Conservation (phyloP, 2,113 vertebrate genomes). For the Isichthys henryi region DNA sequence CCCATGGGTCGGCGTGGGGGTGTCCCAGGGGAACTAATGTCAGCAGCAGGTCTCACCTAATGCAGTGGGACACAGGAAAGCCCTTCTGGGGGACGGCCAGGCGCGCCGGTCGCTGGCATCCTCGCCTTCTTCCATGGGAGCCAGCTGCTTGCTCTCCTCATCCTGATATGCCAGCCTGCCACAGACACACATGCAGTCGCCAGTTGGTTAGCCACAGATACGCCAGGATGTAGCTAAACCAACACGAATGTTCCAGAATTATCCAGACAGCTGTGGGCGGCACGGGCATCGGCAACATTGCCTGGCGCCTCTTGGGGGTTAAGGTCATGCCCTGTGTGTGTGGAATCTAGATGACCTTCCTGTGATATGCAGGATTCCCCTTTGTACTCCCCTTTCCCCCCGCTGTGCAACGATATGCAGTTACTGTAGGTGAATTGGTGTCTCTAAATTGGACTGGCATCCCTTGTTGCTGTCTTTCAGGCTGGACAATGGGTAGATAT, state of each 20-base stretch:
- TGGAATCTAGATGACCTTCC: neutral
- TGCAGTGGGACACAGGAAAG: constrained; percentile 84
- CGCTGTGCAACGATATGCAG: neutral
- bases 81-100: constrained; percentile 74
- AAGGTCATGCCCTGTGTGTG: neutral
- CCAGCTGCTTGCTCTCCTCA: constrained; percentile 83
- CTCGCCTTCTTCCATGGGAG: constrained; percentile 66
- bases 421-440: neutral
- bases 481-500: neutral
- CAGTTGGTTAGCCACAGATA: no score
- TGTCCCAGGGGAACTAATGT: neutral
- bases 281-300: neutral
- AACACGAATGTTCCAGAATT: neutral
- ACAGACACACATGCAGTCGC: constrained; percentile 22
- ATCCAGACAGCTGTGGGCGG: neutral
- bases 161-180: constrained; percentile 82
- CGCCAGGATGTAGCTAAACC: constrained; percentile 12
- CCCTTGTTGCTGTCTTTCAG: neutral
- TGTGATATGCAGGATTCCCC: neutral
- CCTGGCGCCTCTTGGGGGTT: neutral
- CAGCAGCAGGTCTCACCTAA: constrained; percentile 63
- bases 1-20: neutral
- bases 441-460: neutral
- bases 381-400: neutral
- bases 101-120: constrained; percentile 59